Conservation (phyloP, 2,113 vertebrate genomes). For the Amphilophus citrinellus region DNA sequence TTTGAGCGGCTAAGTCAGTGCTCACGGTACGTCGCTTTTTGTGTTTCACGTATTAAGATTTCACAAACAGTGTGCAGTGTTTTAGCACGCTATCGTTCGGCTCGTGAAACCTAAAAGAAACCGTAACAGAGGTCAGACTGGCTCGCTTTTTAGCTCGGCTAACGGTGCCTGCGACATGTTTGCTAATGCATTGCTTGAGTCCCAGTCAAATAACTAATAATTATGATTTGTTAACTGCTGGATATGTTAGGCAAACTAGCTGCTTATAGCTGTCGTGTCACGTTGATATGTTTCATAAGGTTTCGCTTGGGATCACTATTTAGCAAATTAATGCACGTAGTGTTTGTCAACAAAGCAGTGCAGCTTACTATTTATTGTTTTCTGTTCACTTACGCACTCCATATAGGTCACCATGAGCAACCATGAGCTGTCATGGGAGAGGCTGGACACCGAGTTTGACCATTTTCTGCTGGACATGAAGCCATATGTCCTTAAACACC, state of each 20-base stretch:
- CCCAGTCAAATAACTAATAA: background rate
- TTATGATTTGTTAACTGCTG: background rate
- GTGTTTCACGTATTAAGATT: background rate
- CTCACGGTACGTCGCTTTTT: background rate
- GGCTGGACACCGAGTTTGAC: conserved; percentile 91
- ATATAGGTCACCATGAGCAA: conserved; percentile 78
- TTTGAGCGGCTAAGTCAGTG: conserved; percentile 51
- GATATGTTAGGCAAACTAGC: background rate
- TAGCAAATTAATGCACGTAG: background rate
- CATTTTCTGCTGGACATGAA: conserved; percentile 91
- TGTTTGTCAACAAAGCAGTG: background rate
- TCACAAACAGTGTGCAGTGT: rapidly evolving
- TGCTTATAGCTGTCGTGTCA: background rate
- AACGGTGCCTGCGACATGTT: background rate
- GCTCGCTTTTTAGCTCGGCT: conserved; percentile 16
- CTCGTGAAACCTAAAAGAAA: background rate
- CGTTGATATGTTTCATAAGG: background rate
- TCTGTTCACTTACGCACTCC: background rate
- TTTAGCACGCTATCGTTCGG: background rate
- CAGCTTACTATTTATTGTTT: background rate
- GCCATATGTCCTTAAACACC: conserved; percentile 88
- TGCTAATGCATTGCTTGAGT: conserved; percentile 15
- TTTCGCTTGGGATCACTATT: background rate
- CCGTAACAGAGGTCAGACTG: background rate
- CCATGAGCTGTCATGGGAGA: conserved; percentile 84